phyloP scores from a whole-genome alignment of 2,888 invertebrate species.

The Malacosoma neustria region DNA sequence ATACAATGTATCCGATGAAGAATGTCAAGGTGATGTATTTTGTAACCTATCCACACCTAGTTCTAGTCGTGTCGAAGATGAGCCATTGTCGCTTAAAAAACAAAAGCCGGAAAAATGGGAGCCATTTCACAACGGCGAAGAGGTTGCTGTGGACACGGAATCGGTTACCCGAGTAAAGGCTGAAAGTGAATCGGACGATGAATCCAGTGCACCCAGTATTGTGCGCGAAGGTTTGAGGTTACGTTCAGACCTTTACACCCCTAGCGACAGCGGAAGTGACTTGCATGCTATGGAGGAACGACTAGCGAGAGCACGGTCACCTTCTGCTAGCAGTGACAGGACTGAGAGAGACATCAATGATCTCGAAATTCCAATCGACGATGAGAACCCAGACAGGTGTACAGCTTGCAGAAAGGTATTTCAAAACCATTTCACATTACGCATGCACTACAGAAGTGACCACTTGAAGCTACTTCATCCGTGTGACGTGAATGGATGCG shows the following conservation, averaged over 20 bases:
- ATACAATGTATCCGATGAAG: constrained; percentile 64
- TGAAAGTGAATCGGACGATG: constrained; percentile 68
- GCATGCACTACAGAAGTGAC: constrained; percentile 93
- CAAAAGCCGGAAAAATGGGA: constrained; percentile 59
- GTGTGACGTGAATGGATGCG: constrained; percentile 93
- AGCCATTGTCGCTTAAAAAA: constrained; percentile 64
- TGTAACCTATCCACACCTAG: constrained; percentile 56
- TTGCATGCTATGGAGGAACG: constrained; percentile 67
- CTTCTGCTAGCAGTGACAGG: constrained; percentile 59
- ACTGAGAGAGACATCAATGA: constrained; percentile 65
- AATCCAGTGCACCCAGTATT: constrained; percentile 64
- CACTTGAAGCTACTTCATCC: constrained; percentile 92
- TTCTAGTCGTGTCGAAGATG: constrained; percentile 53
- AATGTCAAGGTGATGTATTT: constrained; percentile 59
- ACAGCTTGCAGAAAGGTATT: constrained; percentile 91
- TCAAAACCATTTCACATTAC: constrained; percentile 92
- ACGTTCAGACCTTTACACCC: constrained; percentile 65
- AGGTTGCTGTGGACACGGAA: constrained; percentile 54
- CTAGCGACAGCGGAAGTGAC: constrained; percentile 67
- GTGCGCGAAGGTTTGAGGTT: constrained; percentile 62
- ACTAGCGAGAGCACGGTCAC: constrained; percentile 67
- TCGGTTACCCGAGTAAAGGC: constrained; percentile 56
- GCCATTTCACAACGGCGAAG: constrained; percentile 64
- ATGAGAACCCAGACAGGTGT: constrained; percentile 90
- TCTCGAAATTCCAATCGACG: constrained; percentile 88